These are phyloP conservation scores for Mandrillus leucophaeus DNA, from an alignment of 2,113 vertebrate genomes.

Conservation along the genomic window DNA sequence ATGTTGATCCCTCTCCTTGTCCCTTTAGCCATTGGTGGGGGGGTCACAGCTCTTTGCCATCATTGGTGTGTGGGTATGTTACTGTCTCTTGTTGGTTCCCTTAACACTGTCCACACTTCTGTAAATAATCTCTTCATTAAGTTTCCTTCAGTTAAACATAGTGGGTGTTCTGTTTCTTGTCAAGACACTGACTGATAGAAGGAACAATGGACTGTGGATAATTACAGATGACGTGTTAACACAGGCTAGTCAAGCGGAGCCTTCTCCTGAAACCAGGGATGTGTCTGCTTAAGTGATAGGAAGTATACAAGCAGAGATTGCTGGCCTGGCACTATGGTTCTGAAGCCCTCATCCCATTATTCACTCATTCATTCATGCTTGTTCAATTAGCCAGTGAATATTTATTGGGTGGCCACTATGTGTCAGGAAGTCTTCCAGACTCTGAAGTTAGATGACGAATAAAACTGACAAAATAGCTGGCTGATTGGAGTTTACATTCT, in stretches of 20 bases:
- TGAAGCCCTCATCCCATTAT: background rate
- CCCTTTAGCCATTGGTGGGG: background rate
- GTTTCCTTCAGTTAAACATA: slow-evolving; percentile 20
- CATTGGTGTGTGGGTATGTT: background rate
- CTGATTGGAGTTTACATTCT: background rate
- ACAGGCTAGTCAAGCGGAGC: background rate
- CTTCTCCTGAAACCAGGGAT: background rate
- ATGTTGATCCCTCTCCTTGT: background rate
- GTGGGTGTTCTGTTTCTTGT: background rate
- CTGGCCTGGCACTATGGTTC: background rate
- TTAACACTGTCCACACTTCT: background rate
- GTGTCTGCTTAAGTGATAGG: background rate
- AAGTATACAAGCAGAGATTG: background rate
- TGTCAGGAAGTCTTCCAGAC: background rate
- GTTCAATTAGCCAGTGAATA: background rate
- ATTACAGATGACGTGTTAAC: background rate
- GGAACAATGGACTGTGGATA: background rate
- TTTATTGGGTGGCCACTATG: background rate
- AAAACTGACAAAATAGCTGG: background rate
- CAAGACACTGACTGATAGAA: background rate
- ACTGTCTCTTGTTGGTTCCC: background rate
- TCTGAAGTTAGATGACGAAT: background rate
- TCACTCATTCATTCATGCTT: background rate
- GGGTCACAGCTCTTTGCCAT: background rate
- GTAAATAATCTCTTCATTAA: background rate